Conservation (phyloP, 1,140 invertebrate species). For the Drosophila fuyamai region DNA sequence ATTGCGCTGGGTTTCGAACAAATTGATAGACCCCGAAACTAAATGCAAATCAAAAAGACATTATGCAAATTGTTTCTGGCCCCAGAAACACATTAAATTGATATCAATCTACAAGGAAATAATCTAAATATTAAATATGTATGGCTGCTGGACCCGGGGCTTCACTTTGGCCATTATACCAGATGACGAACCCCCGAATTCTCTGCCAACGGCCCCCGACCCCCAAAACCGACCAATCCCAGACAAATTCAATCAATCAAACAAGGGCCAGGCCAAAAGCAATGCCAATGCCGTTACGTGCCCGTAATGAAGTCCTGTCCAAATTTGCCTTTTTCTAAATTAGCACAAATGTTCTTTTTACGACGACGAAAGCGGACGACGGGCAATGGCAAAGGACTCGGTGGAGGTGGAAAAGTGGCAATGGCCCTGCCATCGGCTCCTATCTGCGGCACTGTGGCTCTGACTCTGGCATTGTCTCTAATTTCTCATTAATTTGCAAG, state of each 20-base stretch:
- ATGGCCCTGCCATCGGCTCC: slow-evolving; percentile 14
- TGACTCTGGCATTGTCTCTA: slow-evolving; percentile 72
- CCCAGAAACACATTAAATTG: slow-evolving; percentile 68
- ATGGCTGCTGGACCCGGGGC: slow-evolving; percentile 20
- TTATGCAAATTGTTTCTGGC: slow-evolving; percentile 63
- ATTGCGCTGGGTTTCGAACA: slow-evolving; percentile 1
- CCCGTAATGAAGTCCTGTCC: slow-evolving; percentile 81
- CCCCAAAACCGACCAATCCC: slow-evolving; percentile 13
- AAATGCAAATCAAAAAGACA: slow-evolving; percentile 66
- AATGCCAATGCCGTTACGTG: slow-evolving; percentile 76
- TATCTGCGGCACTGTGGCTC: slow-evolving; percentile 24
- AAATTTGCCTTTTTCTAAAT: slow-evolving; percentile 83
- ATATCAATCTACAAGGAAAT: slow-evolving; percentile 69
- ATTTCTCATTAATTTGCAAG: slow-evolving; percentile 84
- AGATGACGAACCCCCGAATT: not conserved
- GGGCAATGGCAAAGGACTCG: slow-evolving; percentile 17
- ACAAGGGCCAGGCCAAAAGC: slow-evolving; percentile 49
- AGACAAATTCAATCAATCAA: slow-evolving; percentile 82
- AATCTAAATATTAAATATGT: slow-evolving; percentile 67
- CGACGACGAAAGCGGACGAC: slow-evolving; percentile 59
- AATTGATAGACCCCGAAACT: slow-evolving; percentile 35
- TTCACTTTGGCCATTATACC: slow-evolving; percentile 22
- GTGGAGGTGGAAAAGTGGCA: not conserved
- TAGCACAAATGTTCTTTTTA: slow-evolving; percentile 84
- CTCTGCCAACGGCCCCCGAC: not conserved